These are phyloP conservation scores for Callyntrura sp. DNA, from an alignment of 2,888 invertebrate genomes.

Conservation along the genomic window DNA sequence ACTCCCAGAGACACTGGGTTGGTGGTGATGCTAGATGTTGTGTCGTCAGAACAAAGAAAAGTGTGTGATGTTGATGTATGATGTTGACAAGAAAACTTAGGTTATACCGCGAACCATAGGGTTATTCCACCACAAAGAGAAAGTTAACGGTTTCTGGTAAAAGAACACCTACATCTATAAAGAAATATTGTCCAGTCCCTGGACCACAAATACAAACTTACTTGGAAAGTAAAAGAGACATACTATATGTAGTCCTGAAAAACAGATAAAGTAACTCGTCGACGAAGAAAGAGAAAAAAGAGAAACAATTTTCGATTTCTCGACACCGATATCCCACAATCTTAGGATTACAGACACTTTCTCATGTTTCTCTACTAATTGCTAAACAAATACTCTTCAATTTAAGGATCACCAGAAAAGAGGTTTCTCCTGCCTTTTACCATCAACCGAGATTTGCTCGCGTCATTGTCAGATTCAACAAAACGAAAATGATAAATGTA, in stretches of 20 bases:
- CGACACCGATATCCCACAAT: conserved; percentile 36
- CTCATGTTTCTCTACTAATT: conserved; percentile 39
- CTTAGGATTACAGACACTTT: conserved; percentile 55
- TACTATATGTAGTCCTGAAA: too few species aligned
- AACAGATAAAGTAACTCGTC: too few species aligned
- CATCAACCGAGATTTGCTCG: background rate
- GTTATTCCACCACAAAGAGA: background rate
- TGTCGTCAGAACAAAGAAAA: too few species aligned
- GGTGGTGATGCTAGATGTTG: too few species aligned
- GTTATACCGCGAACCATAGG: too few species aligned
- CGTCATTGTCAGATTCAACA: conserved; percentile 15
- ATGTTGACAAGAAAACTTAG: too few species aligned
- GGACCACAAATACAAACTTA: background rate
- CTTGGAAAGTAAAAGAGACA: too few species aligned
- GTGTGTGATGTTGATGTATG: too few species aligned
- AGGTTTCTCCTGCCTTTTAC: conserved; percentile 22
- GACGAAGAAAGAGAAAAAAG: too few species aligned
- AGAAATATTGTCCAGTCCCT: background rate
- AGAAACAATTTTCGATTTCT: conserved; percentile 23
- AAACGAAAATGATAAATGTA: background rate
- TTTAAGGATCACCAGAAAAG: conserved; percentile 58
- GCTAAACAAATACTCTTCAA: conserved; percentile 62
- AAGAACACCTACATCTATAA: background rate
- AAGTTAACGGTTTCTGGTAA: background rate
- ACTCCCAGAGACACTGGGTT: background rate